Evolutionary conservation across 2,113 vertebrate genomes (phyloP), one percentile per base, ranked within the genome.

Genomic region (Oryzias curvinotus): DNA sequence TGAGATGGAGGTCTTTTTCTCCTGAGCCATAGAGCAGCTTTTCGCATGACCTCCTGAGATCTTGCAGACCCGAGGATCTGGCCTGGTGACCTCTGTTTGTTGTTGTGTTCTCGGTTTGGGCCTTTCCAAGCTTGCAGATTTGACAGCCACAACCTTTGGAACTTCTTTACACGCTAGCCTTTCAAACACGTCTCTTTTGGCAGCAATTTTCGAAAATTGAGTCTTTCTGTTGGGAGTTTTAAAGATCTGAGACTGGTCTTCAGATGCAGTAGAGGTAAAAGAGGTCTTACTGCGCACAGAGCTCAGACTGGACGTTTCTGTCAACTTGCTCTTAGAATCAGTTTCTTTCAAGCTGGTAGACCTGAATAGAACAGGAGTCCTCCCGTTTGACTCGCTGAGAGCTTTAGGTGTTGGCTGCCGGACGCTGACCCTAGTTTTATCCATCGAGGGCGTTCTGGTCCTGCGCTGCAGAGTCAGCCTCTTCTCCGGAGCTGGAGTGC

Each of bases 391-490:
- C 23, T 69, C 71, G 21, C 77, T 52, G 0, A 75, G 57, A 8
- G 78, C 56, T 54, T 85, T 87, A 1, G 80, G 13, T 3, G 50
- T 48, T 8, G 55, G 50, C 43, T 75, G 78, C 5, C 60, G 52
- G 5, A 56, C 53, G 14, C 56, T 54, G 13, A 18, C 17, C 0
- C 47, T 41, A 3, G 42, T 62, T 61, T 69, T 90, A 7, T 80
- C 92, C 59, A 55, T 17, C 0, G 78, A 91, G 0, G 77, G 89
- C 7, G 84, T 81, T 66, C 90, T 88, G 23, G 81, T 71, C 18
- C 85, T 70, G 7, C 91, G 91, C 57, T 85, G 92, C 30, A 96
- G 75, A 0, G 73, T 90, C 36, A 92, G 83, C 14, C 78, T 88
- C 59, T 90, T 89, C 46, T 91, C 92, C 0, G 18, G 43, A 4